These are phyloP conservation scores for Paracentrotus lividus DNA, from an alignment of 53 echinoderm and acorn worm genomes.

Conservation along the genomic window DNA sequence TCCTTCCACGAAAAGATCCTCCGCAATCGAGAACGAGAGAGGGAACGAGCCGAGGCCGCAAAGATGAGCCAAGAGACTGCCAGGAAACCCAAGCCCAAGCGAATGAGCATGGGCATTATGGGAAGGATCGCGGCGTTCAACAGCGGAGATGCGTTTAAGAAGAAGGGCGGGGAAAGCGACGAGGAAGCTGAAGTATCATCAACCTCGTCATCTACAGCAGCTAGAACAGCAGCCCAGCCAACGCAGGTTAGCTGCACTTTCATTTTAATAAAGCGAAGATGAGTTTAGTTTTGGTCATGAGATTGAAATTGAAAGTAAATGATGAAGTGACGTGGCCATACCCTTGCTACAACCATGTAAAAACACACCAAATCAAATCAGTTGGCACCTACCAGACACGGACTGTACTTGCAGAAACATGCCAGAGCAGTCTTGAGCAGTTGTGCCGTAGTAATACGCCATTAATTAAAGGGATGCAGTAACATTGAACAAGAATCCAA, in stretches of 20 bases:
- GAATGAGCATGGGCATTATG: slow-evolving; percentile 85
- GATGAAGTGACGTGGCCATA: no score
- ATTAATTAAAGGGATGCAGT: no score
- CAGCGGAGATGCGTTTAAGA: slow-evolving; percentile 79
- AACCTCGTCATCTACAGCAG: slow-evolving; percentile 60
- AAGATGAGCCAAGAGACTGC: slow-evolving; percentile 73
- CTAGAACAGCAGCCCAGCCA: slow-evolving; percentile 57
- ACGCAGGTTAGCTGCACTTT: slow-evolving; percentile 68
- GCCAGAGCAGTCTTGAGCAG: no score
- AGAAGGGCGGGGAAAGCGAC: slow-evolving; percentile 60
- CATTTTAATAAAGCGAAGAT: no score
- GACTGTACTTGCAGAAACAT: no score
- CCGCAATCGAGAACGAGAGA: slow-evolving; percentile 77
- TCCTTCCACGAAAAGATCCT: slow-evolving; percentile 87
- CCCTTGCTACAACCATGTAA: no score
- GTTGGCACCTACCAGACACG: no score
- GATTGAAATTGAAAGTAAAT: no score
- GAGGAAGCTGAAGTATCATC: slow-evolving; percentile 66
- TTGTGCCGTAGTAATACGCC: no score
- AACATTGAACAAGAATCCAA: no score
- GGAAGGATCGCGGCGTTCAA: slow-evolving; percentile 88
- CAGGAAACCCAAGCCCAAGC: slow-evolving; percentile 75
- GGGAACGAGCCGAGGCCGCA: slow-evolving; percentile 68
- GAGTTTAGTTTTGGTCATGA: no score
- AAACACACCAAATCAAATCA: no score